A percentile compares a stretch with the other conserved stretches of the same genome.
These are phyloP conservation scores for Cyclargus thomasi DNA, from an alignment of 1,140 invertebrate genomes.

Conservation along the genomic window DNA sequence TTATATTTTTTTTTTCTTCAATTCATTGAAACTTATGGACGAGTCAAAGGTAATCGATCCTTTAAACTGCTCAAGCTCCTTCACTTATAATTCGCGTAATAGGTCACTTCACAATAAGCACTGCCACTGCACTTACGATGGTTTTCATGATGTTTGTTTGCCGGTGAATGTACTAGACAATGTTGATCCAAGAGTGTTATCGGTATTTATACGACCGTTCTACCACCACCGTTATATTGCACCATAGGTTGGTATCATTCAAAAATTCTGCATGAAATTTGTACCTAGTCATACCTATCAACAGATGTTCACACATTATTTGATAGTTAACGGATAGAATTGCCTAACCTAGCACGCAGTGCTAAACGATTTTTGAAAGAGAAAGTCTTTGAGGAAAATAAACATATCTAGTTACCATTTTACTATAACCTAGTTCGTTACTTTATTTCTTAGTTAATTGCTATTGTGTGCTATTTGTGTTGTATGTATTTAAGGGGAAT, in stretches of 20 bases:
- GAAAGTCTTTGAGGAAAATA: conserved; percentile 11
- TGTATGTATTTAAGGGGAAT: too few relatives aligned
- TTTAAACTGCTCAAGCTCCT: neutral
- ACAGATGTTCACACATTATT: conserved; percentile 29
- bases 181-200: conserved; percentile 58
- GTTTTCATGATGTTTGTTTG: conserved; percentile 63
- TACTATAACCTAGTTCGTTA: too few relatives aligned
- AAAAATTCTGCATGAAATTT: conserved; percentile 42
- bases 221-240: conserved; percentile 62
- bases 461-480: too few relatives aligned
- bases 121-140: conserved; percentile 64
- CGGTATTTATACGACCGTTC: conserved; percentile 65
- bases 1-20: too few relatives aligned
- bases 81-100: conserved; percentile 17
- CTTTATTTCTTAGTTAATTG: too few relatives aligned
- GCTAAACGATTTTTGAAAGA: conserved; percentile 12
- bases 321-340: conserved; percentile 10
- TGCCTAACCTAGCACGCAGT: neutral
- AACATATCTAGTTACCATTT: too few relatives aligned
- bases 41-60: neutral
- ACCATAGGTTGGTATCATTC: conserved; percentile 46
- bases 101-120: conserved; percentile 26
- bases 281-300: conserved; percentile 31
- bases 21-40: neutral
- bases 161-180: conserved; percentile 66